These are phyloP conservation scores for Pygocentrus nattereri DNA, from an alignment of 2,797 vertebrate genomes.

Conservation along the genomic window DNA sequence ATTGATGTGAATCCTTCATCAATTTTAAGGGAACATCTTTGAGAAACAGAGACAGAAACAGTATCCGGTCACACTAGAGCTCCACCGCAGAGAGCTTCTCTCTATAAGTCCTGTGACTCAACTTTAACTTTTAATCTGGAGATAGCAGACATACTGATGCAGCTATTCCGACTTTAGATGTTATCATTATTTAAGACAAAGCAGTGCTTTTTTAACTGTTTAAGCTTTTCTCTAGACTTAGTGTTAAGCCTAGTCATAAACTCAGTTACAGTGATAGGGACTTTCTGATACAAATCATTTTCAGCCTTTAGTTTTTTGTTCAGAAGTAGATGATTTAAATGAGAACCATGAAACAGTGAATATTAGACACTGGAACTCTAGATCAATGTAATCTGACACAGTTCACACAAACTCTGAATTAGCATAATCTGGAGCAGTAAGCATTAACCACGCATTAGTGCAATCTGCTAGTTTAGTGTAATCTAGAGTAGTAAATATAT, in stretches of 20 bases:
- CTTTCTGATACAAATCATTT: no score
- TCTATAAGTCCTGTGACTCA: neutral
- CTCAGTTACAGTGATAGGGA: no score
- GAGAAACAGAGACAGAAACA: neutral
- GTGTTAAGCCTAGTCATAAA: no score
- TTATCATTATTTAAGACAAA: neutral
- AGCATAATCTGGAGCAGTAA: neutral
- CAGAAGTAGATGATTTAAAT: no score
- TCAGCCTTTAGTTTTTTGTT: no score
- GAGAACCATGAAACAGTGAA: no score
- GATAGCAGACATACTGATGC: neutral
- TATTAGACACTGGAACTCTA: no score
- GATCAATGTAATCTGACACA: no score
- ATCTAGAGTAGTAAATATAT: neutral
- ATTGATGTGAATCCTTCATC: neutral
- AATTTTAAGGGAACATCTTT: constrained; percentile 3
- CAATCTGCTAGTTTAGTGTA: no score
- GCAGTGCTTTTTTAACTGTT: neutral
- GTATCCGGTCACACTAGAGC: neutral
- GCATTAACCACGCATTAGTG: no score
- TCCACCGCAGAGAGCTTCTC: neutral
- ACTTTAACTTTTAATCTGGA: neutral
- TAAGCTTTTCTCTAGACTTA: no score
- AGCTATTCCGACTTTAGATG: neutral
- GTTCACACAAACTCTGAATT: neutral